Percentiles rank a stretch among this genome's conserved stretches.
phyloP scores from a whole-genome alignment of 2,797 vertebrate genomes.

The Novumbra hubbsi region DNA sequence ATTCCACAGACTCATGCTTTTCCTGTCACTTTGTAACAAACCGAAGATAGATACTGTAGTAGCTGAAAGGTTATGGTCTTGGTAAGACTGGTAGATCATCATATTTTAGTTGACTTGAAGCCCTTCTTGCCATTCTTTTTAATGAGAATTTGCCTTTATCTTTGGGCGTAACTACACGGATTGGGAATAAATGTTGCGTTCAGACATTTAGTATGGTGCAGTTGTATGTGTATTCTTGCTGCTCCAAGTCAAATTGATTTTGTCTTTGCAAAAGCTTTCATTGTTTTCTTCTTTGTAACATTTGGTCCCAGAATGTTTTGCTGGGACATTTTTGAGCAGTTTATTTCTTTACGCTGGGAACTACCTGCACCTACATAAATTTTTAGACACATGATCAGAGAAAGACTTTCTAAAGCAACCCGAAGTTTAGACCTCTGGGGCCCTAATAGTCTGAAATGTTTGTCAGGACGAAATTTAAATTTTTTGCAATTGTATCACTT shows the following conservation, averaged over 20 bases:
- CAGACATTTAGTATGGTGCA: conserved; percentile 32
- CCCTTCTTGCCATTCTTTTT: conserved; percentile 29
- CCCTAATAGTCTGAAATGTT: neutral
- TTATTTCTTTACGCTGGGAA: conserved; percentile 39
- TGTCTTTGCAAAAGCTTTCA: conserved; percentile 28
- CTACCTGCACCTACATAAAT: conserved; percentile 42
- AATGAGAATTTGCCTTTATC: conserved; percentile 59
- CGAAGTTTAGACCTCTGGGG: neutral
- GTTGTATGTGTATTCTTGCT: conserved; percentile 26
- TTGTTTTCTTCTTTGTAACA: conserved; percentile 26
- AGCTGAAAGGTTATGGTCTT: conserved; percentile 35
- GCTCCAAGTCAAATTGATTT: conserved; percentile 25
- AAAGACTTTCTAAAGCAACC: neutral
- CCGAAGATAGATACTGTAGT: conserved; percentile 22
- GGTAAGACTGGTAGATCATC: conserved; percentile 43
- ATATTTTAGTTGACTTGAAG: neutral
- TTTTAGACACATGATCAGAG: neutral
- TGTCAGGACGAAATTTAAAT: conserved; percentile 32
- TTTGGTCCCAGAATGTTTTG: conserved; percentile 29
- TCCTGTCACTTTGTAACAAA: conserved; percentile 27
- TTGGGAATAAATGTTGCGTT: conserved; percentile 34
- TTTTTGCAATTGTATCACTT: conserved; percentile 62
- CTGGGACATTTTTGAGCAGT: conserved; percentile 42
- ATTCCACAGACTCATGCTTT: neutral
- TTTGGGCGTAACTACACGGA: conserved; percentile 51